phyloP scores from a whole-genome alignment of 2,888 invertebrate species.

The Tryphoninae sp. region DNA sequence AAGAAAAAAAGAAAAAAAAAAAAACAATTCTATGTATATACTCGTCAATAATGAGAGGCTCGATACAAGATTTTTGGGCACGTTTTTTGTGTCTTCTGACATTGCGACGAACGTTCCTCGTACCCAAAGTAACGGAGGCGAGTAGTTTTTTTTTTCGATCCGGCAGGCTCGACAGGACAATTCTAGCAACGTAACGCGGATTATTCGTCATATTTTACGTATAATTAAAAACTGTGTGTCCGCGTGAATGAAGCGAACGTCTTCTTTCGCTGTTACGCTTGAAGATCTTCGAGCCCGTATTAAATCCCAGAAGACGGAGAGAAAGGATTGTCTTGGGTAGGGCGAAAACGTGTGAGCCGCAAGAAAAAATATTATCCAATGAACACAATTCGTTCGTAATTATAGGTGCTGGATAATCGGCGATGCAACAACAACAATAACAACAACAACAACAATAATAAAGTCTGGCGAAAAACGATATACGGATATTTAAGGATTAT shows the following conservation, averaged over 20 bases:
- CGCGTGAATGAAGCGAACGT: conserved; percentile 10
- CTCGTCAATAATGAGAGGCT: conserved; percentile 46
- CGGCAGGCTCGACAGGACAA: conserved; percentile 59
- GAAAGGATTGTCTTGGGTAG: not conserved
- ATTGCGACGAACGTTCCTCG: not conserved
- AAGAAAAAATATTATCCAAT: conserved; percentile 25
- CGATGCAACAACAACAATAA: conserved; percentile 64
- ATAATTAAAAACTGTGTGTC: conserved; percentile 39
- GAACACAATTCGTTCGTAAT: conserved; percentile 47
- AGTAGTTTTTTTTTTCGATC: conserved; percentile 54
- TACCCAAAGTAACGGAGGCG: conserved; percentile 32
- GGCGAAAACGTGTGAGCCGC: not conserved
- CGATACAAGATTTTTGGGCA: conserved; percentile 7
- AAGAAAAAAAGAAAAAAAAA: conserved; percentile 30
- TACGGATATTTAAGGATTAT: conserved; percentile 51
- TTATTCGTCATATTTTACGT: conserved; percentile 68
- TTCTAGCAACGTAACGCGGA: conserved; percentile 68
- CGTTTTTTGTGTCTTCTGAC: conserved; percentile 8
- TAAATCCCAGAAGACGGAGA: not conserved
- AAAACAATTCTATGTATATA: conserved; percentile 1
- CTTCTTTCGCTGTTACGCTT: not conserved
- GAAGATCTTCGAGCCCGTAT: not conserved
- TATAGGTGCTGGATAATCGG: conserved; percentile 41
- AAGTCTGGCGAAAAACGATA: conserved; percentile 57
- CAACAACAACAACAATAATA: conserved; percentile 58